phyloP scores from a whole-genome alignment of 2,888 invertebrate genomes.

The Halocaridina rubra region DNA sequence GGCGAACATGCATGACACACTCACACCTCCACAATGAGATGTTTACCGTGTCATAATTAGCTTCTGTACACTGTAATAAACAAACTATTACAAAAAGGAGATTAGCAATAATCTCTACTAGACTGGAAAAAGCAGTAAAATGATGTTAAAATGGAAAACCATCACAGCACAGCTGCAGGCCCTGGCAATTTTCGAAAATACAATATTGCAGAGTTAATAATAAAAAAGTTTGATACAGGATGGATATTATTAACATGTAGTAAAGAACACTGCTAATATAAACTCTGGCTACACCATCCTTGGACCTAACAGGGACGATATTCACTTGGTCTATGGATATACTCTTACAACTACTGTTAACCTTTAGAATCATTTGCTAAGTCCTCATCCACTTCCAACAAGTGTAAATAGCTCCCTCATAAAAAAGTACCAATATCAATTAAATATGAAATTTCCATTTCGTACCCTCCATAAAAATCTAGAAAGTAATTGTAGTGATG shows the following conservation, averaged over 20 bases:
- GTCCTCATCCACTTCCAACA: too few species aligned
- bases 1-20: conserved; percentile 23
- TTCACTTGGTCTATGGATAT: too few species aligned
- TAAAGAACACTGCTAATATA: conserved; percentile 4
- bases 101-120: conserved; percentile 60
- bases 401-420: too few species aligned
- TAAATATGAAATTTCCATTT: too few species aligned
- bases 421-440: too few species aligned
- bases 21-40: conserved; percentile 15
- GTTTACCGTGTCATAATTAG: conserved; percentile 15
- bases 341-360: too few species aligned
- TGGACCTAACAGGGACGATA: neutral
- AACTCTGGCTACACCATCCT: conserved; percentile 32
- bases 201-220: conserved; percentile 31
- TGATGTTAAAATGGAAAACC: conserved; percentile 55
- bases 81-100: conserved; percentile 58
- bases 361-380: too few species aligned
- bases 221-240: neutral
- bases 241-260: conserved; percentile 3
- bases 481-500: too few species aligned
- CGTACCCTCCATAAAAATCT: too few species aligned
- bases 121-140: conserved; percentile 58
- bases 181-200: conserved; percentile 39
- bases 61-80: conserved; percentile 48
- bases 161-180: conserved; percentile 50